These are phyloP conservation scores for Drosophila kikkawai DNA, from an alignment of 1,140 invertebrate species.

Conservation along the genomic window DNA sequence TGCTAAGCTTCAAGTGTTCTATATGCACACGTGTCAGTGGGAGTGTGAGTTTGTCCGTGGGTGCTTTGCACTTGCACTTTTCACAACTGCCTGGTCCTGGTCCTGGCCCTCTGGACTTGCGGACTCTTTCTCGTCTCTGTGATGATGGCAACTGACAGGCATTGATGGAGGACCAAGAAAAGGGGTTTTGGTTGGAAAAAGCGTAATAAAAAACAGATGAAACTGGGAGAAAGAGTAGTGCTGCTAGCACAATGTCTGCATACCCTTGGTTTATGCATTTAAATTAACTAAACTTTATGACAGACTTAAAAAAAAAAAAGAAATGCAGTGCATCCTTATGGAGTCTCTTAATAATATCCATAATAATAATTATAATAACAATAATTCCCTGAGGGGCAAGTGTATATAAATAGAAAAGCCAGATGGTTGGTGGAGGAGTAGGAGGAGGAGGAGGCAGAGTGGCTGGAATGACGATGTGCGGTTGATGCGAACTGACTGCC, in stretches of 20 bases:
- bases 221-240: background rate
- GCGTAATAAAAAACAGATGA: conserved; percentile 17
- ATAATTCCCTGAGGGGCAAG: background rate
- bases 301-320: too few species aligned
- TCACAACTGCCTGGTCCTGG: background rate
- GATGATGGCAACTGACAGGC: conserved; percentile 12
- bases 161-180: background rate
- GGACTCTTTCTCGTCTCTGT: background rate
- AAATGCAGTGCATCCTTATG: background rate
- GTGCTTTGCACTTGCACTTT: conserved; percentile 20
- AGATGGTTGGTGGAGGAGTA: background rate
- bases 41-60: conserved; percentile 1
- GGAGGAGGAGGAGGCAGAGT: background rate
- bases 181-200: background rate
- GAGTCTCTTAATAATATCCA: conserved; percentile 4
- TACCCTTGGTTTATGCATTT: background rate
- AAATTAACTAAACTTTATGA: background rate
- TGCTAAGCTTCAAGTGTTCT: background rate
- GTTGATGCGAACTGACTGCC: conserved; percentile 14
- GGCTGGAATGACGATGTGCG: conserved; percentile 5
- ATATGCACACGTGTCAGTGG: background rate
- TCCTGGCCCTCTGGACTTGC: background rate
- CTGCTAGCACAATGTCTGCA: background rate
- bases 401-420: conserved; percentile 10
- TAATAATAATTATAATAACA: conserved; percentile 6